phyloP scores from a whole-genome alignment of 2,797 vertebrate species.

The Delichon dasypus region DNA sequence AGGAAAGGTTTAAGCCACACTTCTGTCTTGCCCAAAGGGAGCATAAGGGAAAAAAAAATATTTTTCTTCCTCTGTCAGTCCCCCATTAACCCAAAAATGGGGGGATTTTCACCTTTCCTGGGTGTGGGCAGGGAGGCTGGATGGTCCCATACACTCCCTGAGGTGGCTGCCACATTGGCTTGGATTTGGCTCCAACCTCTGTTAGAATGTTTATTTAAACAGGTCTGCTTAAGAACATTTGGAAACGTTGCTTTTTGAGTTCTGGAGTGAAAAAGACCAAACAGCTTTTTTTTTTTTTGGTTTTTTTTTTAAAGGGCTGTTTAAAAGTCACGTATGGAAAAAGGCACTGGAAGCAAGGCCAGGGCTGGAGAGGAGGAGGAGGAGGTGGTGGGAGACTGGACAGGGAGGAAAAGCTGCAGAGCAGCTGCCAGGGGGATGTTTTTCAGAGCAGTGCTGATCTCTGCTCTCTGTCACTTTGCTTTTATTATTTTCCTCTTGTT shows the following conservation, averaged over 20 bases:
- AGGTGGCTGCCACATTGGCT: accelerated
- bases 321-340: not conserved
- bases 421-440: not conserved
- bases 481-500: not conserved
- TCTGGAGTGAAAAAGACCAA: not conserved
- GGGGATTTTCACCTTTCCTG: not conserved
- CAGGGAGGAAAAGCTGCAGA: not conserved
- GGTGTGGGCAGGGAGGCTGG: accelerated
- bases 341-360: not conserved
- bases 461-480: not conserved
- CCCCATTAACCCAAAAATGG: not conserved
- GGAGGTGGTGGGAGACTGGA: not conserved
- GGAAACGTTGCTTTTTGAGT: not conserved
- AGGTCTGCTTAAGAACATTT: not conserved
- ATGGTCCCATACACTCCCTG: not conserved
- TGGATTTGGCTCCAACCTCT: not conserved
- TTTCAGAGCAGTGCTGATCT: not conserved
- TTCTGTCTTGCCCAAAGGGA: not conserved
- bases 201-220: not conserved
- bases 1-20: not conserved
- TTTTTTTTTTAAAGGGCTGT: not conserved
- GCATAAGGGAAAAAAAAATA: not conserved
- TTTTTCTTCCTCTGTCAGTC: not conserved
- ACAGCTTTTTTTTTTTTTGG: not conserved
- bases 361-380: not conserved